Evolutionary conservation across 2,113 vertebrate species (phyloP), one percentile per base, ranked within the genome.

Genomic region (Nematolebias whitei): DNA sequence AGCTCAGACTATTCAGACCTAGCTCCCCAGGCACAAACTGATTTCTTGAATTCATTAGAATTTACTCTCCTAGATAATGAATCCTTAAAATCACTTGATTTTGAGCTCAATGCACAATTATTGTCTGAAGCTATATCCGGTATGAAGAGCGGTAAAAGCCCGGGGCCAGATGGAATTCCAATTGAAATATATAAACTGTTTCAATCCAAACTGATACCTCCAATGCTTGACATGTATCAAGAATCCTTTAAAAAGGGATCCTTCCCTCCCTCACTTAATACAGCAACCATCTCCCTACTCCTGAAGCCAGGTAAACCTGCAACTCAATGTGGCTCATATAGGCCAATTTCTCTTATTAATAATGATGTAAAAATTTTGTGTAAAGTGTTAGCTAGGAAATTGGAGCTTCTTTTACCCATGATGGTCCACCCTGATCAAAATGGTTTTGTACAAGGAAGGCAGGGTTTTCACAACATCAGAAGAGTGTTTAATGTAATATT

Each of bases 91-190:
- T 45, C 43, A 45, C 43, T 45, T 45, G 43, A 45, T 7, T 45
- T n/a, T 45, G 43, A 45, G 7, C 43, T 45, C 43, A n/a, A 9
- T 45, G 43, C 16, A n/a, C 43, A 45, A 45, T 45, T 45, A n/a
- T 9, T 45, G 16, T 45, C 43, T 45, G 43, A 45, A 9, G 43
- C 43, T 45, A 45, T n/a, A 45, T 45, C 43, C 38, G 5, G 38
- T 19, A 40, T 57, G 35, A 57, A 57, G 38, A 35, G 54, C 2
- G 20, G 54, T 14, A 40, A 57, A 4, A 56, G 14, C 15, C 54
- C 54, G 2, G 54, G 54, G 14, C 38, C 54, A 5, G 54, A 56
- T 41, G 54, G 20, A 23, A 56, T 56, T 23, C 54, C 19, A 8
- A 35, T 54, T 38, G 52, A 54, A 54, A 57, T 19, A 54, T 38